Base-by-base conservation (phyloP, 1,140 invertebrate genomes). In the Eriocheir sinensis region DNA sequence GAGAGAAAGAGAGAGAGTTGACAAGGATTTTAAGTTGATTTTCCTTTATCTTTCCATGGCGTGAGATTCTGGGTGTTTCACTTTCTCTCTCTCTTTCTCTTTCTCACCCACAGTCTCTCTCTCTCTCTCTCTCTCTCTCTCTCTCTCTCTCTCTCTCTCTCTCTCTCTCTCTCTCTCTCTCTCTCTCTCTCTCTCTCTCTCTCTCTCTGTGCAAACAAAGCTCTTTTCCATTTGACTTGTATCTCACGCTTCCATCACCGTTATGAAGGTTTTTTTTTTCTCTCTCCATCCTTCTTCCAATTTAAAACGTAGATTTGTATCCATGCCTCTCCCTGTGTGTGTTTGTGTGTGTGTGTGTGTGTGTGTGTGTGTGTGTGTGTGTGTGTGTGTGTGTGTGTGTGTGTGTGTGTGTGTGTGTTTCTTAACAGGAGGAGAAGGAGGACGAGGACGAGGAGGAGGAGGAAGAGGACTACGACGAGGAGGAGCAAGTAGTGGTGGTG, bases 151-250 rank as follows among this genome's bases (percentile, higher is more conserved):
- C 85, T 40, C 85, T 88, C 85, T 40, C 85, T 88, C 36, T 38
- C 85, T 88, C 85, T 88, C 85, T 88, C 85, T 88, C 85, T 88
- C 85, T 88, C 85, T 38, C 85, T 88, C 85, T 34, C 36, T 88
- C 36, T 88, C 32, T 88, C 36, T 38, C 36, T 34, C 36, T 9
- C 36, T 9, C 85, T 12, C 32, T 30, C 81, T 30, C 81, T 30
- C 81, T 2, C 81, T 30, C 81, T 30, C 81, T 2, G n/a, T 30
- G 15, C 2, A n/a, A 27, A n/a, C 27, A 17, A 4, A n/a, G 34
- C 81, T 17, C 32, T 2, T 34, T 17, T 34, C 17, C 81, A 3
- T 38, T 30, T 30, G n/a, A 38, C 27, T 6, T 41, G n/a, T 40
- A 38, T 30, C 38, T 21, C 34, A 89, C 34, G 34, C 40, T n/a